A percentile compares a stretch with the other conserved stretches of the same genome.
These are phyloP conservation scores for Brachyrhaphis roseni DNA, from an alignment of 2,797 vertebrate species.

Conservation along the genomic window DNA sequence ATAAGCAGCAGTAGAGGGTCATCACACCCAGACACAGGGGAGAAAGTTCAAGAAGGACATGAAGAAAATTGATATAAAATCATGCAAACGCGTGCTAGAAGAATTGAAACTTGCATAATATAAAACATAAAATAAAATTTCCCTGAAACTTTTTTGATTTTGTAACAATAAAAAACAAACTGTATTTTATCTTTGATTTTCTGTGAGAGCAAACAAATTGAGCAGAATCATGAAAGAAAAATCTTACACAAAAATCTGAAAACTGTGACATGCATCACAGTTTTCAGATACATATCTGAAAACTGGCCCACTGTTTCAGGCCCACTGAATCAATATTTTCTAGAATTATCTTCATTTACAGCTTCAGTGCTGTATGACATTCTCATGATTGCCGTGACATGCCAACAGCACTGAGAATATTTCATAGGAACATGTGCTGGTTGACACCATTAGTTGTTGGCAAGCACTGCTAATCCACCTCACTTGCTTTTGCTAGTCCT, in stretches of 20 bases:
- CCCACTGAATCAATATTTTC: background rate
- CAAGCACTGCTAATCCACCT: background rate
- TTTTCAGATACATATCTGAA: no score
- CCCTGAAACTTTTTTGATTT: background rate
- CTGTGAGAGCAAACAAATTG: background rate
- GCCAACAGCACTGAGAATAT: background rate
- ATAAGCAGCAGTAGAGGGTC: constrained; percentile 64
- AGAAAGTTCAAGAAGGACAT: background rate
- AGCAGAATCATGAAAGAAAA: background rate
- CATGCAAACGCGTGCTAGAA: background rate
- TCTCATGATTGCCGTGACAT: background rate
- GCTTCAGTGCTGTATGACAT: background rate
- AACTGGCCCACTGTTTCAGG: no score
- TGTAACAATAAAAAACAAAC: background rate
- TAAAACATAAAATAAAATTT: background rate
- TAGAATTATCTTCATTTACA: background rate
- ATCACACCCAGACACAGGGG: constrained; percentile 20
- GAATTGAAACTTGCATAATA: background rate
- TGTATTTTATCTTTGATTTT: background rate
- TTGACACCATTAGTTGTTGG: background rate
- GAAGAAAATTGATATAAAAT: constrained; percentile 10
- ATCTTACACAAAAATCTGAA: background rate
- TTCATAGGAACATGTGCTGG: background rate
- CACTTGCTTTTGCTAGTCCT: background rate
- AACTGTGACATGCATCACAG: background rate